Percentiles rank a stretch among this genome's conserved stretches.
These are phyloP conservation scores for Dasyprocta punctata DNA, from an alignment of 2,113 vertebrate genomes.

Conservation along the genomic window DNA sequence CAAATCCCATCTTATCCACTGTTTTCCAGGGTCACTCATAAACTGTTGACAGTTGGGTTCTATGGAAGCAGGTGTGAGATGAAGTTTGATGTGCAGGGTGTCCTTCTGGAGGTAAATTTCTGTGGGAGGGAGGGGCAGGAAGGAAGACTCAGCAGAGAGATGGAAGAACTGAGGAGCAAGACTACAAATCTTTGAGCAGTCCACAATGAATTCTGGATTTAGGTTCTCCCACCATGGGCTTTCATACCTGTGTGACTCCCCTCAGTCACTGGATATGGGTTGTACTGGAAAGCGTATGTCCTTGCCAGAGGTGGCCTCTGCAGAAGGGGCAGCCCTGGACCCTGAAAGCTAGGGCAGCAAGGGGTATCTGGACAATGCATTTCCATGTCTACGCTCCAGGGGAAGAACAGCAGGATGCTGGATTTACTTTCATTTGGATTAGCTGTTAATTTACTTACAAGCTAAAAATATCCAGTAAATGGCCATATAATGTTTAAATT, in stretches of 20 bases:
- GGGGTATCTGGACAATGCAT: neutral
- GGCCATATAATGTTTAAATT: neutral
- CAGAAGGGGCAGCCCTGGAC: neutral
- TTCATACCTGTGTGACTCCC: neutral
- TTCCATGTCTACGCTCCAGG: neutral
- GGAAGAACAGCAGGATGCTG: neutral
- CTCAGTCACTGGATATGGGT: neutral
- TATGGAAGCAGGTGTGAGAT: neutral
- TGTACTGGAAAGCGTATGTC: neutral
- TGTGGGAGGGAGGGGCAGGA: neutral
- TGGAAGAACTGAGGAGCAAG: neutral
- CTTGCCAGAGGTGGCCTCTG: neutral
- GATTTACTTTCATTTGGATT: neutral
- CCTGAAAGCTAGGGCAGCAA: neutral
- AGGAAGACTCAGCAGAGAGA: neutral
- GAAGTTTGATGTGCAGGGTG: neutral
- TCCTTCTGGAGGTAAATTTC: neutral
- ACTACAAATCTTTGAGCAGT: neutral
- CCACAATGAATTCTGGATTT: no score
- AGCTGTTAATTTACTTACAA: neutral
- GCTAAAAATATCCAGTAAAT: neutral
- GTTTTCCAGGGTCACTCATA: neutral
- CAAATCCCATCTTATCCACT: neutral
- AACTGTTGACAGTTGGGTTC: neutral
- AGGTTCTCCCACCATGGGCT: neutral